phyloP scores from a whole-genome alignment of 2,888 invertebrate species.

The Liposcelis brunnea region DNA sequence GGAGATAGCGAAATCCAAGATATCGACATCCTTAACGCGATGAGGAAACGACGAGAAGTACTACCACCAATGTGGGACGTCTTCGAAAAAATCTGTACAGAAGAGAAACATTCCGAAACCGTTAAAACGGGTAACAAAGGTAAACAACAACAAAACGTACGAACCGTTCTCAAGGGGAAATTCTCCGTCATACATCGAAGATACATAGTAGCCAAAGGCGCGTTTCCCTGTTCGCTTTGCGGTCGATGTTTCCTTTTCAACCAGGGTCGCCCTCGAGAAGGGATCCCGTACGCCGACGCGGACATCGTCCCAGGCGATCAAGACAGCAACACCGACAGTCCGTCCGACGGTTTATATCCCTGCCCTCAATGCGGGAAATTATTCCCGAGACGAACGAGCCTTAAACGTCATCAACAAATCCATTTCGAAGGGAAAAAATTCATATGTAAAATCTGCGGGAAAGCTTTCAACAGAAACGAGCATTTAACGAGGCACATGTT shows the following conservation, averaged over 20 bases:
- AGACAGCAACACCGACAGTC: not conserved
- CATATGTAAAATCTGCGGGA: conserved; percentile 19
- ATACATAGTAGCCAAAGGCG: conserved; percentile 20
- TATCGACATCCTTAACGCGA: conserved; percentile 18
- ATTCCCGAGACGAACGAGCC: conserved; percentile 19
- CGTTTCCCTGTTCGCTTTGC: conserved; percentile 21
- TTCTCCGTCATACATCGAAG: conserved; percentile 18
- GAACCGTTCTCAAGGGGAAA: conserved; percentile 11
- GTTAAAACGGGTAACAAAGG: not conserved
- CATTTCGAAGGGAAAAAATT: conserved; percentile 19
- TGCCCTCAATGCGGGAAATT: conserved; percentile 18
- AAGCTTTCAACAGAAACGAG: conserved; percentile 20
- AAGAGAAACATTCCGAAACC: conserved; percentile 9
- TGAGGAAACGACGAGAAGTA: conserved; percentile 17
- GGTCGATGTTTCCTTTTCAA: conserved; percentile 19
- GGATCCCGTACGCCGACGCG: conserved; percentile 15
- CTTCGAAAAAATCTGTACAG: conserved; percentile 18
- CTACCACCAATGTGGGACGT: conserved; percentile 22
- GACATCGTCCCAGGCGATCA: too few relatives aligned
- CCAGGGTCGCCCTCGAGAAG: conserved; percentile 17
- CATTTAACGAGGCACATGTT: conserved; percentile 19
- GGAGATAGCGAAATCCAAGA: conserved; percentile 16
- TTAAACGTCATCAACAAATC: conserved; percentile 20
- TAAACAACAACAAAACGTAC: conserved; percentile 1
- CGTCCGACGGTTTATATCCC: conserved; percentile 15